Base-by-base conservation (phyloP, 2,113 vertebrate genomes). In the Ariopsis seemanni region DNA sequence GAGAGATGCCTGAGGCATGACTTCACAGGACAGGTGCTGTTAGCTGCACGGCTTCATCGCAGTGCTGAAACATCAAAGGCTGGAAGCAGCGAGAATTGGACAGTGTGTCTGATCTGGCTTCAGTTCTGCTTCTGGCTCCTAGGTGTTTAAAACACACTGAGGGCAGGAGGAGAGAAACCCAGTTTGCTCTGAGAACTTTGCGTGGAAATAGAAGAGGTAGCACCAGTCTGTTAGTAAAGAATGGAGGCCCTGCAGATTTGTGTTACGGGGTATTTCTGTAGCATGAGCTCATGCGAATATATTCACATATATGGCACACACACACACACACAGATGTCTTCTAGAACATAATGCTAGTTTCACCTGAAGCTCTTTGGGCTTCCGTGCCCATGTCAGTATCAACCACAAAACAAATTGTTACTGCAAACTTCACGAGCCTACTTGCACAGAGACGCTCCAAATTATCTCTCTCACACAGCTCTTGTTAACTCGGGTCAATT, bases 11-110 rank as follows among this genome's bases (percentile, higher is more conserved):
- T 89, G 78, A 72, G 87, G 82, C 89, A 81, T 91, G 88, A 92
- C 85, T 87, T 92, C 90, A 91, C 84, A 88, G 91, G 85, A 89
- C 90, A 91, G 90, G 90, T 92, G 91, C 88, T 89, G 84, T 88
- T 88, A 85, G 86, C 88, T 57, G 30, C 34, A 67, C 78, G n/a
- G 86, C 89, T 82, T 88, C 89, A 88, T 65, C 82, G 85, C 86
- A 86, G 57, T 87, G 84, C 72, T 27, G 63, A 69, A 85, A 88
- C 87, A 83, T 92, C 90, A 92, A 91, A 92, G 88, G 18, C 57
- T 87, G 85, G 79, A 86, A 83, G 83, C 58, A 55, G 82, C 83
- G 78, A 88, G 87, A 78, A 81, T 88, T 90, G 87, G 84, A 88
- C 57, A 67, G 74, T 86, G 57, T 42, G 34, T 88, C 87, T 88